Conservation (phyloP, 1,140 invertebrate species). For the Chironomus tepperi region DNA sequence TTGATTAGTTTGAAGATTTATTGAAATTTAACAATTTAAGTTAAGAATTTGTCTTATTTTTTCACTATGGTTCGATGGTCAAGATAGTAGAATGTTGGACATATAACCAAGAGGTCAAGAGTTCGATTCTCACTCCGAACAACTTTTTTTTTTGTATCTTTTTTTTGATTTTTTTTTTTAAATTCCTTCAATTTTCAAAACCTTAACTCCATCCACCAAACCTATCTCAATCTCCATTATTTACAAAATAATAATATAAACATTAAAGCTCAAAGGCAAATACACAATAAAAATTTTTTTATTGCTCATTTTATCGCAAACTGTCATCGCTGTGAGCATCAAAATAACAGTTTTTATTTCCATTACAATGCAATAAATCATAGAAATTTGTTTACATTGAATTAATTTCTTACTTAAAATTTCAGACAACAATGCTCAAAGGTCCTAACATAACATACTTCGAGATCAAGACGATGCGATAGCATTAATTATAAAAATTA, state of each 20-base stretch:
- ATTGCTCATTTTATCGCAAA: not conserved
- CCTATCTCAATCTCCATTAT: too few relatives aligned
- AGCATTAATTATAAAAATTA: conserved; percentile 15
- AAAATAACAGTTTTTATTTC: conserved; percentile 4
- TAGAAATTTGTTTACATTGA: conserved; percentile 9
- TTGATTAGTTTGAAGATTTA: not conserved
- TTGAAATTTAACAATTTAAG: not conserved
- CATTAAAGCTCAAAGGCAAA: too few relatives aligned
- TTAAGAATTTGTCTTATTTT: not conserved
- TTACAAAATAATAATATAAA: too few relatives aligned
- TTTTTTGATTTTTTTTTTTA: too few relatives aligned
- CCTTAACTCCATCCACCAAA: too few relatives aligned
- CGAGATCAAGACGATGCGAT: not conserved
- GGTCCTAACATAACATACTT: not conserved
- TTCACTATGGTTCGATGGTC: too few relatives aligned
- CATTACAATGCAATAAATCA: not conserved
- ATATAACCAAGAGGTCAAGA: too few relatives aligned
- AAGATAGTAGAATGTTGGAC: too few relatives aligned
- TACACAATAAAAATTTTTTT: too few relatives aligned
- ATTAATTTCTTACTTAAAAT: conserved; percentile 2
- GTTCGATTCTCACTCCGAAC: too few relatives aligned
- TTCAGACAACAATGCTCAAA: not conserved
- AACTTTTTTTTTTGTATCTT: too few relatives aligned
- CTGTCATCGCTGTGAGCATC: conserved; percentile 5
- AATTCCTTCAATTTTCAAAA: too few relatives aligned